Evolutionary conservation across 2,113 vertebrate genomes (phyloP).

Genomic region (Petroica traversi): DNA sequence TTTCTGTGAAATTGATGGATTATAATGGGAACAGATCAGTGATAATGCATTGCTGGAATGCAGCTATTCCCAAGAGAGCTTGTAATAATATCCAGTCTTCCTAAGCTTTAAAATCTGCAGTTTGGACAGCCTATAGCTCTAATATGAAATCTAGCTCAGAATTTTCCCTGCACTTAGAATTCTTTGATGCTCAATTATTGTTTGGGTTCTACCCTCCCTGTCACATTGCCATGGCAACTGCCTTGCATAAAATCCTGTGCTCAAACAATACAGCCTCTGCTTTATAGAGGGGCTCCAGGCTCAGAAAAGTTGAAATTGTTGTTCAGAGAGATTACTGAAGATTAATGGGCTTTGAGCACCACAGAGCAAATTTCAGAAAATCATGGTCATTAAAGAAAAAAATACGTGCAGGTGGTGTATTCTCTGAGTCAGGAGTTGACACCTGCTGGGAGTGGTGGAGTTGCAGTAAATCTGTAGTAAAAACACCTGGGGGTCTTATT

Average conservation of each 20-base stretch:
- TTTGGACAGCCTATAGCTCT: constrained; percentile 25
- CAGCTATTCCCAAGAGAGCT: constrained; percentile 11
- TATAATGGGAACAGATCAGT: constrained; percentile 45
- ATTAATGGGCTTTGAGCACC: constrained; percentile 19
- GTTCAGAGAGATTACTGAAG: constrained; percentile 44
- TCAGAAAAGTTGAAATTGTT: constrained; percentile 44
- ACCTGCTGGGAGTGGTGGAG: neutral
- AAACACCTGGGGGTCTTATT: neutral
- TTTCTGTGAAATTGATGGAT: constrained; percentile 44
- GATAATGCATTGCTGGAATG: constrained; percentile 52
- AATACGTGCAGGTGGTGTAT: neutral
- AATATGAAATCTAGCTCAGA: neutral
- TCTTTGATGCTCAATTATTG: constrained; percentile 37
- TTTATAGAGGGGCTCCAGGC: constrained; percentile 4
- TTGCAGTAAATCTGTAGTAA: neutral
- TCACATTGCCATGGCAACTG: constrained; percentile 27
- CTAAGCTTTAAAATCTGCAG: constrained; percentile 28
- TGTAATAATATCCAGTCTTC: constrained; percentile 34
- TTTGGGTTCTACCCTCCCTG: neutral
- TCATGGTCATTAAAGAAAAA: constrained; percentile 39
- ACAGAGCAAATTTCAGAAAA: neutral
- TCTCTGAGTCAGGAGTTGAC: neutral
- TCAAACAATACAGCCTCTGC: neutral
- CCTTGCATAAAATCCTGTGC: constrained; percentile 4
- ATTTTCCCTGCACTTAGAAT: constrained; percentile 9